Conservation (phyloP, 2,888 invertebrate species). For the Torymus aiolomorphi region DNA sequence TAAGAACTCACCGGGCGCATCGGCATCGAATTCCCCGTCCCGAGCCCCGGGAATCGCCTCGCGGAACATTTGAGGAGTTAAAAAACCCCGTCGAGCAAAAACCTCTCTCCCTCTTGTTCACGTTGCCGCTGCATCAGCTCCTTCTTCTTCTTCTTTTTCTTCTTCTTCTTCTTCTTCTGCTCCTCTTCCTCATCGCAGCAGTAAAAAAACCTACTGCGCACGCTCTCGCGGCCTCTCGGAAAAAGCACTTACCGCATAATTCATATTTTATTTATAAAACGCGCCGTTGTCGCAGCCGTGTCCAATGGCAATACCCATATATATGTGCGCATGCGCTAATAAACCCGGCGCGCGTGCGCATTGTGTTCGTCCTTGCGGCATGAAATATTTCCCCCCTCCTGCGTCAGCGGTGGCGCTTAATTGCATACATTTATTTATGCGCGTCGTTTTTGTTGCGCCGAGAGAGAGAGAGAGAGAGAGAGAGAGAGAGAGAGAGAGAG, state of each 20-base stretch:
- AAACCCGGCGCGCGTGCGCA: conserved; percentile 14
- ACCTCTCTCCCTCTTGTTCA: too few relatives aligned
- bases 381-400: neutral
- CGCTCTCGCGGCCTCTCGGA: neutral
- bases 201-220: neutral
- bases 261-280: conserved; percentile 54
- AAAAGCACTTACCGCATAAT: conserved; percentile 34
- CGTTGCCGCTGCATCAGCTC: too few relatives aligned
- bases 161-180: too few relatives aligned
- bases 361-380: neutral
- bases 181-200: too few relatives aligned
- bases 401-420: conserved; percentile 29
- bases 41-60: too few relatives aligned
- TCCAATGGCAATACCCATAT: neutral
- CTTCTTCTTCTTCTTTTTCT: too few relatives aligned
- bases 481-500: too few relatives aligned
- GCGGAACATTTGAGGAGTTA: too few relatives aligned
- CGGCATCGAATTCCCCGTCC: too few relatives aligned
- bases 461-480: too few relatives aligned
- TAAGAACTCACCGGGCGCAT: too few relatives aligned
- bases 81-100: too few relatives aligned
- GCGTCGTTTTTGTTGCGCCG: conserved; percentile 3
- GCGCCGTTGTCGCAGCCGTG: neutral
- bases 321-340: conserved; percentile 13
- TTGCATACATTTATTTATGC: conserved; percentile 58